These are phyloP conservation scores for Morone chrysops DNA, from an alignment of 2,113 vertebrate genomes.

Conservation along the genomic window DNA sequence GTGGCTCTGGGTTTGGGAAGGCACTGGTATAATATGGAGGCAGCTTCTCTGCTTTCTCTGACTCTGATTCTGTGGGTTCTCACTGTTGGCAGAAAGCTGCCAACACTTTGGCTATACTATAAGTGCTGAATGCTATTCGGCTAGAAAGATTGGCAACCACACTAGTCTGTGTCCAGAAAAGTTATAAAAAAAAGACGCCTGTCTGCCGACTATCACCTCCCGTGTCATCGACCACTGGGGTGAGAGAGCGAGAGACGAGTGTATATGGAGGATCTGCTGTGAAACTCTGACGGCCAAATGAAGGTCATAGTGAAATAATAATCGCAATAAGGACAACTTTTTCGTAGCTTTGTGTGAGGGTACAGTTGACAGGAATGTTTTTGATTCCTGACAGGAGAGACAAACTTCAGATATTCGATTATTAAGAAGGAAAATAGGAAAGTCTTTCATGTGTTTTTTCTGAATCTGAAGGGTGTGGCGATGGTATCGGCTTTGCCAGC, in stretches of 20 bases:
- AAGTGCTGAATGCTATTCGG: slow-evolving; percentile 62
- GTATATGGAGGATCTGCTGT: background rate
- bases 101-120: slow-evolving; percentile 67
- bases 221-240: background rate
- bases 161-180: slow-evolving; percentile 13
- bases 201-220: slow-evolving; percentile 1
- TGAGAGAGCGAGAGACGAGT: background rate
- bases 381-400: slow-evolving; percentile 9
- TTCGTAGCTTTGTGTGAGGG: slow-evolving; percentile 3
- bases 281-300: background rate
- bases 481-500: slow-evolving; percentile 33
- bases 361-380: slow-evolving; percentile 53
- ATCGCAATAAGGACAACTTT: background rate
- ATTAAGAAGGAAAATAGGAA: slow-evolving; percentile 11
- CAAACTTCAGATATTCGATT: background rate
- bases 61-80: slow-evolving; percentile 54
- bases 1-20: slow-evolving; percentile 73
- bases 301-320: background rate
- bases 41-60: slow-evolving; percentile 64
- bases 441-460: slow-evolving; percentile 1
- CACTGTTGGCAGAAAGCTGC: slow-evolving; percentile 56
- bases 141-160: slow-evolving; percentile 45
- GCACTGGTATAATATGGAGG: slow-evolving; percentile 74
- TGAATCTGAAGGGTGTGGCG: slow-evolving; percentile 28
- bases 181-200: background rate